Conservation (phyloP, 30 jellyfish, hydroid and myxozoan genomes). For the Aurelia sp. region DNA sequence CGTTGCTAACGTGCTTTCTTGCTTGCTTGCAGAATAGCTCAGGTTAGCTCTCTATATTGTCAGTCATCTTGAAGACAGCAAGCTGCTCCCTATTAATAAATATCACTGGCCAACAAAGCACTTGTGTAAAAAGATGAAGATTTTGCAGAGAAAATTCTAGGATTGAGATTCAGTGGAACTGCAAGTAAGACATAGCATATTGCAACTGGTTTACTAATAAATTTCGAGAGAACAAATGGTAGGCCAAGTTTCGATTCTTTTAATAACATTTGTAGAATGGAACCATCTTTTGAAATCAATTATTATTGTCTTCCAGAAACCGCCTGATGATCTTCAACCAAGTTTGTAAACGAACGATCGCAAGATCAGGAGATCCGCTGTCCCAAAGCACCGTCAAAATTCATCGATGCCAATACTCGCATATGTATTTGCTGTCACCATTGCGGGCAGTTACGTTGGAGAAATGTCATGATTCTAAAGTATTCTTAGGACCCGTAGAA, state of each 20-base stretch:
- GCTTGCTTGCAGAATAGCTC: no score
- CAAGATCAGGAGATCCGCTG: conserved; percentile 91
- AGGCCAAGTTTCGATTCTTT: neutral
- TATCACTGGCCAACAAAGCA: no score
- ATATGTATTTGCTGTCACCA: conserved; percentile 80
- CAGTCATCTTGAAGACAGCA: no score
- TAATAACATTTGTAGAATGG: neutral
- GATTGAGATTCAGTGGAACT: no score
- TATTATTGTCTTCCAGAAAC: conserved; percentile 35
- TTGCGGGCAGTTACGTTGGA: conserved; percentile 86
- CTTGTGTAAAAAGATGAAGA: no score
- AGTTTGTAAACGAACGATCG: conserved; percentile 89
- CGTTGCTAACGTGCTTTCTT: no score
- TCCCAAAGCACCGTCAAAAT: conserved; percentile 72
- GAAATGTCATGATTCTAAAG: conserved; percentile 90
- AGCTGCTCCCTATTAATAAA: no score
- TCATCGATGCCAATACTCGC: conserved; percentile 94
- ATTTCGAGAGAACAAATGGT: no score
- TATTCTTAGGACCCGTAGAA: conserved; percentile 94
- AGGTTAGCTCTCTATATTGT: no score
- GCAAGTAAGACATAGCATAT: no score
- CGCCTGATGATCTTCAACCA: conserved; percentile 85
- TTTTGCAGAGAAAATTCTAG: no score
- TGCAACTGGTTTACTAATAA: no score
- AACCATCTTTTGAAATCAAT: neutral